These are phyloP conservation scores for Mycetomoellerius zeteki DNA, from an alignment of 1,140 invertebrate genomes.

Conservation along the genomic window DNA sequence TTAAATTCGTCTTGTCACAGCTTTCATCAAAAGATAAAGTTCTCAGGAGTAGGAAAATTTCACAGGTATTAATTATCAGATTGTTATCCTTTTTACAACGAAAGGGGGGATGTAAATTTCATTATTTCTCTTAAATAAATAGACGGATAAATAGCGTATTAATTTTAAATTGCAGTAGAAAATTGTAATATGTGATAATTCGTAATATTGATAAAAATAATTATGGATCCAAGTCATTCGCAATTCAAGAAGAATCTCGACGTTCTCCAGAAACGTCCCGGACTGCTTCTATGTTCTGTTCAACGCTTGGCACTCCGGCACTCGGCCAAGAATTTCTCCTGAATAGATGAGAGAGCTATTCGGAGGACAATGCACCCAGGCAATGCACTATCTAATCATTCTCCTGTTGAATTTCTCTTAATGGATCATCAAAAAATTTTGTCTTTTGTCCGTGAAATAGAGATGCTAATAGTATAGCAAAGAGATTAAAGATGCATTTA, in stretches of 20 bases:
- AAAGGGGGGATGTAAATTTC: background rate
- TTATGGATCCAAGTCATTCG: background rate
- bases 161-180: no score
- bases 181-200: background rate
- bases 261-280: slow-evolving; percentile 44
- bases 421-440: slow-evolving; percentile 45
- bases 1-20: slow-evolving; percentile 1
- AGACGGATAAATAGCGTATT: background rate
- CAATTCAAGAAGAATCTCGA: slow-evolving; percentile 41
- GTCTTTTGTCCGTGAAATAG: background rate
- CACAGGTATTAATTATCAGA: background rate
- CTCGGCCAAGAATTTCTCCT: slow-evolving; percentile 67
- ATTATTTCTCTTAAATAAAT: background rate
- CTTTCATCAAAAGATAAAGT: background rate
- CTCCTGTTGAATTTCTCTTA: slow-evolving; percentile 55
- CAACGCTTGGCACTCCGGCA: slow-evolving; percentile 52
- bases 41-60: background rate
- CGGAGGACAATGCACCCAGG: slow-evolving; percentile 70
- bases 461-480: no score
- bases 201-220: background rate
- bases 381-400: slow-evolving; percentile 5
- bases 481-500: background rate
- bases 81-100: background rate
- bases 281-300: slow-evolving; percentile 65
- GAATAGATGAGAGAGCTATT: slow-evolving; percentile 60